Percentiles rank a stretch among this genome's conserved stretches.
Evolutionary conservation across 2,113 vertebrate species (phyloP).

Genomic region (Hippocampus comes): DNA sequence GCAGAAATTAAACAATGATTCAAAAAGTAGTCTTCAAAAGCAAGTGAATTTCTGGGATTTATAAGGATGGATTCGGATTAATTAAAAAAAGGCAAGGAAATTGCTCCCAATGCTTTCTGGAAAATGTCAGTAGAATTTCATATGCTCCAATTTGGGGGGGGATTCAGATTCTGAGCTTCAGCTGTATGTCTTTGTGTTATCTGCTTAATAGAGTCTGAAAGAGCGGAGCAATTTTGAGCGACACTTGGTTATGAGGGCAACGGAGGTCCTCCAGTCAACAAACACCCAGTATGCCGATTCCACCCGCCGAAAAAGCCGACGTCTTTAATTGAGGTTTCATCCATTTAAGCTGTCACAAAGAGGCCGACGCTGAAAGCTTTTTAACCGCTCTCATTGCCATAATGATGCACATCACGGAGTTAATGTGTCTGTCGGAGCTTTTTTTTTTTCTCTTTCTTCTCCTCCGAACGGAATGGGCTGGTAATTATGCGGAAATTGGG

Average conservation of each 20-base stretch:
- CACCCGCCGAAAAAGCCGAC: slow-evolving; percentile 36
- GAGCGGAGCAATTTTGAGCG: background rate
- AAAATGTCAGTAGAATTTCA: background rate
- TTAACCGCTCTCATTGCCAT: slow-evolving; percentile 66
- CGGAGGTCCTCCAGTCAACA: slow-evolving; percentile 21
- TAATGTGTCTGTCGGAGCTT: slow-evolving; percentile 50
- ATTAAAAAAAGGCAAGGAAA: too few relatives aligned
- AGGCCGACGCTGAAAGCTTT: slow-evolving; percentile 67
- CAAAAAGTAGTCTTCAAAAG: too few relatives aligned
- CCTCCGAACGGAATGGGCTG: background rate
- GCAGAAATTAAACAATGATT: too few relatives aligned
- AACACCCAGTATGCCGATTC: slow-evolving; percentile 52
- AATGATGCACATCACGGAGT: slow-evolving; percentile 71
- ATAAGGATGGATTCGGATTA: too few relatives aligned
- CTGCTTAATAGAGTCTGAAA: background rate
- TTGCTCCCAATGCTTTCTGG: background rate
- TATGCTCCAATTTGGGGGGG: background rate
- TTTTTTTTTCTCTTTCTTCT: slow-evolving; percentile 10
- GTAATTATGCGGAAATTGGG: slow-evolving; percentile 75
- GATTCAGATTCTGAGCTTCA: background rate
- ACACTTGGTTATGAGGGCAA: slow-evolving; percentile 27
- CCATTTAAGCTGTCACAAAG: slow-evolving; percentile 74
- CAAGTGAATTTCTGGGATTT: too few relatives aligned
- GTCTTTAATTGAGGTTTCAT: slow-evolving; percentile 74
- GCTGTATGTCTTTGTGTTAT: background rate